phyloP scores from a whole-genome alignment of 2,113 vertebrate genomes.

The Ictalurus furcatus region DNA sequence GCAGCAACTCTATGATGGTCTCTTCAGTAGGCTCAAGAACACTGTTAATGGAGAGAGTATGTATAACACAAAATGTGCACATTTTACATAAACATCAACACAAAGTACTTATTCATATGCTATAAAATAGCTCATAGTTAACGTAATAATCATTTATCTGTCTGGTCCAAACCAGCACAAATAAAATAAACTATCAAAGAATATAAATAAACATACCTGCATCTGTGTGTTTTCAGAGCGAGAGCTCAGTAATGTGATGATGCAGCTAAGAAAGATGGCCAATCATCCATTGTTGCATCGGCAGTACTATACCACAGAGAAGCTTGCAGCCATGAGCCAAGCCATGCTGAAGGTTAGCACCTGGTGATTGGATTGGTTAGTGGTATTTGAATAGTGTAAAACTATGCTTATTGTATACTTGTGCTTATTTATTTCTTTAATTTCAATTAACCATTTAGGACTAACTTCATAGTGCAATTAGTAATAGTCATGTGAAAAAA shows the following conservation, averaged over 20 bases:
- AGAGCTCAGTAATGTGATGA: conserved; percentile 89
- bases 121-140: neutral
- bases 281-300: conserved; percentile 95
- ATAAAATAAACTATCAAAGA: neutral
- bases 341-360: conserved; percentile 90
- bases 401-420: neutral
- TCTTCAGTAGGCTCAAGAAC: conserved; percentile 82
- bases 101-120: neutral
- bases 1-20: conserved; percentile 78
- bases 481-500: too few species aligned
- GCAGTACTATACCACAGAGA: conserved; percentile 89
- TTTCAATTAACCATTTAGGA: neutral
- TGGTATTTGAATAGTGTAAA: neutral
- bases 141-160: neutral
- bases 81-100: neutral
- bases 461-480: neutral
- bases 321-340: conserved; percentile 85
- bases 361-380: neutral
- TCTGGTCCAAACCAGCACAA: neutral
- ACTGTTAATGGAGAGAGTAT: conserved; percentile 72
- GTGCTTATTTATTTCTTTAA: neutral
- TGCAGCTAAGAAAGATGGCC: conserved; percentile 98
- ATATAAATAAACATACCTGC: neutral
- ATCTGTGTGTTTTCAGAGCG: conserved; percentile 71
- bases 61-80: conserved; percentile 24